These are phyloP conservation scores for Peromyscus nudipes DNA, from an alignment of 2,797 vertebrate species.

Conservation along the genomic window DNA sequence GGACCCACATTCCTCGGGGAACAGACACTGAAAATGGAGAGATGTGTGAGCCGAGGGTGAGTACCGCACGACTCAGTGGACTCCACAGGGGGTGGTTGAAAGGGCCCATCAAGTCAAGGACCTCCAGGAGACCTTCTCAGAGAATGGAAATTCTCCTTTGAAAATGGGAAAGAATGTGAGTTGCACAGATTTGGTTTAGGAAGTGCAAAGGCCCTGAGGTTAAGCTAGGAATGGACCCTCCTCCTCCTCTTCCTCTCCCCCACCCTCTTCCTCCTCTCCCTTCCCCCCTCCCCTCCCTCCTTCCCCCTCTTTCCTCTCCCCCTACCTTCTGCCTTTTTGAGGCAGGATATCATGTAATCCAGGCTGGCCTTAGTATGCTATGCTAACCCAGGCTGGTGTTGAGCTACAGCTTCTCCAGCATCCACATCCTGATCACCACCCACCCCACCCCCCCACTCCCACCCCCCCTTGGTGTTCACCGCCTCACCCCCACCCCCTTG, in stretches of 20 bases:
- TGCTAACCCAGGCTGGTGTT: background rate
- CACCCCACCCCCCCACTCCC: background rate
- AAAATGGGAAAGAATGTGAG: background rate
- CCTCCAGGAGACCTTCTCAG: background rate
- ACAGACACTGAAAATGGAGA: background rate
- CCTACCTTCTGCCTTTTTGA: background rate
- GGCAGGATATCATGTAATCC: background rate
- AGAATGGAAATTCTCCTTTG: background rate
- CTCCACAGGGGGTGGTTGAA: background rate
- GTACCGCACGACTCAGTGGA: background rate
- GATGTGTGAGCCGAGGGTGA: constrained; percentile 10
- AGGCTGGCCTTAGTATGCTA: background rate
- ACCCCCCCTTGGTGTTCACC: background rate
- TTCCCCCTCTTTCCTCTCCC: too few relatives aligned
- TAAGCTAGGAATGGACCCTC: background rate
- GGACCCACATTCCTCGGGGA: rapidly evolving
- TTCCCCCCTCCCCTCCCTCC: too few relatives aligned
- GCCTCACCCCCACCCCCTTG: background rate
- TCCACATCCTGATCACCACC: background rate
- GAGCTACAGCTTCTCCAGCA: background rate
- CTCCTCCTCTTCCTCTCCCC: background rate
- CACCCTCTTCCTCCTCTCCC: background rate
- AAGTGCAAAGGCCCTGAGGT: background rate
- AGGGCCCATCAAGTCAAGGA: background rate
- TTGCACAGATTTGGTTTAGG: background rate